These are phyloP conservation scores for Alcedo atthis DNA, from an alignment of 2,797 vertebrate species.

Conservation along the genomic window DNA sequence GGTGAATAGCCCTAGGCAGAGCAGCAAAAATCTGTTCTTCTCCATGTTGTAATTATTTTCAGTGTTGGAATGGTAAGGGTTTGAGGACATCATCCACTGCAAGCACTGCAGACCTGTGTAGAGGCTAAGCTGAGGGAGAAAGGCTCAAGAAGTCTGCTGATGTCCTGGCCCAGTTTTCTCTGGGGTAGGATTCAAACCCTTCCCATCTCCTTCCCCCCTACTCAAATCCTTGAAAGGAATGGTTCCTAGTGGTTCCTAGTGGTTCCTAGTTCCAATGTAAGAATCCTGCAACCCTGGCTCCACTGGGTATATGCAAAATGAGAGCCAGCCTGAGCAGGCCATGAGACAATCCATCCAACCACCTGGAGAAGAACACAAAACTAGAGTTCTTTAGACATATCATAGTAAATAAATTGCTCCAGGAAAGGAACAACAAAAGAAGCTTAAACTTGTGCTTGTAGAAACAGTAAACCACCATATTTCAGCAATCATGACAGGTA, in stretches of 20 bases:
- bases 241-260: no score
- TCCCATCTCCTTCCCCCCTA: background rate
- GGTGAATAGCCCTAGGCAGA: background rate
- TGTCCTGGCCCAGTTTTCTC: background rate
- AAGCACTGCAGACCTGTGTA: accelerated
- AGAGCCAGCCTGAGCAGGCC: background rate
- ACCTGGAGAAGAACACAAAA: background rate
- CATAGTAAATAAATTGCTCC: background rate
- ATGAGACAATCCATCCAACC: background rate
- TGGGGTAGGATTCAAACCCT: background rate
- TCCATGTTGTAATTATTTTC: accelerated
- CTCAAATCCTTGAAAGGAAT: background rate
- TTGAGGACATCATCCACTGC: background rate
- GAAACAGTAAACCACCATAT: conserved; percentile 1
- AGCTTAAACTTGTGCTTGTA: background rate
- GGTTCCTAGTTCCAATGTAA: background rate
- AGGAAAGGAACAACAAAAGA: background rate
- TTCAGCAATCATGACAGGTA: background rate
- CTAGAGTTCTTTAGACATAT: background rate
- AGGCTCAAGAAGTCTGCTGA: background rate
- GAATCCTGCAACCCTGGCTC: background rate
- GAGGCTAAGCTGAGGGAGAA: background rate
- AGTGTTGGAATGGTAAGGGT: background rate
- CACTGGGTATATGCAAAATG: background rate
- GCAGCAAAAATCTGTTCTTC: background rate